A percentile compares a stretch with the other conserved stretches of the same genome.
These are phyloP conservation scores for Apis laboriosa DNA, from an alignment of 1,140 invertebrate genomes.

Conservation along the genomic window DNA sequence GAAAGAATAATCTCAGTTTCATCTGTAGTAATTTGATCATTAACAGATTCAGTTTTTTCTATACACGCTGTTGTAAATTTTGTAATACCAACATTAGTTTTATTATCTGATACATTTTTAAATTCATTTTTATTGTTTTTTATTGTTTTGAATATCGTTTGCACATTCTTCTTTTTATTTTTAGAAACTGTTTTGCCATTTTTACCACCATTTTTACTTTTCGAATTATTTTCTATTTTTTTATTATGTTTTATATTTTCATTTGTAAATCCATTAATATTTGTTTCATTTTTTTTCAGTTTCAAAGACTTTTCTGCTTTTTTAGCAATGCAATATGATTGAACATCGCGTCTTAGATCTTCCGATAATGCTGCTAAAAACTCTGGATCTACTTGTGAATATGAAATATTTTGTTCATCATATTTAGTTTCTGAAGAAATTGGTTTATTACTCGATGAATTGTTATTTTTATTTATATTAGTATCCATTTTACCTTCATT, in stretches of 20 bases:
- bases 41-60: conserved; percentile 3
- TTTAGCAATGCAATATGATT: conserved; percentile 81
- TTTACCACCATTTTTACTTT: conserved; percentile 27
- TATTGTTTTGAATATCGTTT: conserved; percentile 13
- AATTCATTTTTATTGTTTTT: conserved; percentile 14
- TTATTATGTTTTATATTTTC: conserved; percentile 8
- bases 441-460: not conserved
- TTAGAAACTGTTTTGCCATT: conserved; percentile 40
- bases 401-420: conserved; percentile 65
- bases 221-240: not conserved
- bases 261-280: not conserved
- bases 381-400: conserved; percentile 79
- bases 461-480: not conserved
- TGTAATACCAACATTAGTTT: not conserved
- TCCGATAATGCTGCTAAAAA: conserved; percentile 81
- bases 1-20: conserved; percentile 57
- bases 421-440: conserved; percentile 27
- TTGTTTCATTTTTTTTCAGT: conserved; percentile 10
- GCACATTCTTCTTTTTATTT: conserved; percentile 52
- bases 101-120: conserved; percentile 1
- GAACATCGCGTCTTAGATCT: conserved; percentile 73
- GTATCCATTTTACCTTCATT: conserved; percentile 26
- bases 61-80: not conserved
- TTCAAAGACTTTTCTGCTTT: conserved; percentile 65
- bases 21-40: conserved; percentile 53